Evolutionary conservation across 35 echinoderm and acorn worm species (phyloP).

Genomic region (Holothuria glaberrima): DNA sequence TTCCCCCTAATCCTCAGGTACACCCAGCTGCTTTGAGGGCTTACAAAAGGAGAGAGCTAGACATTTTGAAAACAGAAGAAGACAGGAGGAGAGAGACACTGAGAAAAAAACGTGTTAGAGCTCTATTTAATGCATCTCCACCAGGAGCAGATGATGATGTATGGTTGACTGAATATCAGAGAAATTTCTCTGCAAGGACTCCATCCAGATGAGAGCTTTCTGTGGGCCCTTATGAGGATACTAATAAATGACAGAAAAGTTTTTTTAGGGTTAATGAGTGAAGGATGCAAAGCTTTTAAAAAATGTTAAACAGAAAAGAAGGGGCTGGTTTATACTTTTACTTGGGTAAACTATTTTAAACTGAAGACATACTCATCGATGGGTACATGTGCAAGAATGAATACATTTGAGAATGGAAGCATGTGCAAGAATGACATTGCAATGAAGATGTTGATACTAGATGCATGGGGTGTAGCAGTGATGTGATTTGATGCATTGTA

Average conservation of each 20-base stretch:
- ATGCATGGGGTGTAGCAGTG: no score
- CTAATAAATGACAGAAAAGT: no score
- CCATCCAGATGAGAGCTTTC: conserved; percentile 7
- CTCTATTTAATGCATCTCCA: conserved; percentile 67
- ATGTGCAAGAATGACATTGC: no score
- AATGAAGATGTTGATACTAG: no score
- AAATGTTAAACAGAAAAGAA: not conserved
- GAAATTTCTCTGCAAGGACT: conserved; percentile 66
- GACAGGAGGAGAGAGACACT: conserved; percentile 51
- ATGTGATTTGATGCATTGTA: no score
- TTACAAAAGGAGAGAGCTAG: conserved; percentile 70
- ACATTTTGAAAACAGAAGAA: conserved; percentile 60
- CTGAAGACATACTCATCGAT: no score
- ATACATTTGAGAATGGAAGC: no score
- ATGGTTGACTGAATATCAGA: conserved; percentile 77
- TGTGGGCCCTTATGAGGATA: no score
- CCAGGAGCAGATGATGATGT: conserved; percentile 35
- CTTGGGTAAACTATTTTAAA: no score
- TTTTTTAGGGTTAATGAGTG: no score
- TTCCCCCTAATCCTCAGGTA: conserved; percentile 40
- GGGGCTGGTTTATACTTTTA: not conserved
- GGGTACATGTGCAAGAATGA: no score
- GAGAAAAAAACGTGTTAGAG: conserved; percentile 46
- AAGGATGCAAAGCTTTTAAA: no score
- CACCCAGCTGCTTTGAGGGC: conserved; percentile 72